Evolutionary conservation across 2,888 invertebrate genomes (phyloP), one percentile per base, ranked within the genome.

Genomic region (Meta bourneti): DNA sequence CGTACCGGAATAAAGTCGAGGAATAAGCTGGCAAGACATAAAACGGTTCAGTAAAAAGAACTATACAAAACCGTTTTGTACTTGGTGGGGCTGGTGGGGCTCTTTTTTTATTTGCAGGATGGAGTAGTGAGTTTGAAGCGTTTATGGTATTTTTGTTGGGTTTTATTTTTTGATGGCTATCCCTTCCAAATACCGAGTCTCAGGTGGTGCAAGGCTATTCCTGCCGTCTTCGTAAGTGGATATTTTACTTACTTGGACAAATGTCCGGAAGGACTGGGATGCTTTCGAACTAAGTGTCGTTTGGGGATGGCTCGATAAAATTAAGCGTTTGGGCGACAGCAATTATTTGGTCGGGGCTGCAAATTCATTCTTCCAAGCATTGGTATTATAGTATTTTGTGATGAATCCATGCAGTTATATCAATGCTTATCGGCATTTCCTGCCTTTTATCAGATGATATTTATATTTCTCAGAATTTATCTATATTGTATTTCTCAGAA

Each of bases 1-100:
- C 11, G 49, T 86, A 13, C 52, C 49, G 88, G 70, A 88, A 88
- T 88, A 88, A 88, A 88, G 80, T 88, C 88, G 20, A 74, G 74
- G 81, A 88, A 88, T 88, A 87, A 81, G 81, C 88, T 75, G 88
- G 81, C 81, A 70, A 81, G 88, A 81, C 88, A 81, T 88, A 88
- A 88, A 88, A 88, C 88, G 88, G 69, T 88, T 51, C 80, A 81
- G 81, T 71, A 71, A 81, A 88, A 88, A 80, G 52, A 88, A 88
- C 20, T 48, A 75, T 51, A 71, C 70, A 70, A 75, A 81, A 81
- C 69, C 48, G 74, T 80, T 88, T 88, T 88, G 61, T 75, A 81
- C 72, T 69, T 69, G 61, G 74, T 88, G 48, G n/a, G 71, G 79
- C 61, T 61, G 20, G 54, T 7, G n/a, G 61, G 51, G 13, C 16